These are phyloP conservation scores for Buathra laborator DNA, from an alignment of 2,888 invertebrate genomes.

Conservation along the genomic window DNA sequence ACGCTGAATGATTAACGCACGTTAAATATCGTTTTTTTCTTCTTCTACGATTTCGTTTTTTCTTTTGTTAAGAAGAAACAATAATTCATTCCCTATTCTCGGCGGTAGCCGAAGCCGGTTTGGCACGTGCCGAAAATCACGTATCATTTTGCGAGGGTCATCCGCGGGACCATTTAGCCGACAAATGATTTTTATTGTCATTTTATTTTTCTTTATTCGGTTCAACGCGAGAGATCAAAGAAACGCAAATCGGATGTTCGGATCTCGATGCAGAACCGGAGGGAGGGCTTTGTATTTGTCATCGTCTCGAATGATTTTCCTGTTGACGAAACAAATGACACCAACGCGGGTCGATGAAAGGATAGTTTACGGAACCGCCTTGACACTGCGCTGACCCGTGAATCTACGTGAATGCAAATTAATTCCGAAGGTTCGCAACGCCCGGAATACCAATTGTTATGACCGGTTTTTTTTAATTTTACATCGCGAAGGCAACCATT, in stretches of 20 bases:
- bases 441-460: constrained; percentile 52
- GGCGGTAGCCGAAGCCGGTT: not conserved
- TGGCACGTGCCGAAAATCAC: not conserved
- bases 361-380: constrained; percentile 58
- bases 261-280: too few relatives aligned
- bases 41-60: not conserved
- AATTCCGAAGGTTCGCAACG: constrained; percentile 30
- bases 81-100: too few relatives aligned
- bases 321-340: constrained; percentile 7
- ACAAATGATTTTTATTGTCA: not conserved
- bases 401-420: constrained; percentile 68
- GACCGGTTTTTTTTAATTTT: constrained; percentile 22
- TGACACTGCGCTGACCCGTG: constrained; percentile 69
- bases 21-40: too few relatives aligned
- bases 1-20: not conserved
- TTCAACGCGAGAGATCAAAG: not conserved
- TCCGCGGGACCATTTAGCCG: not conserved
- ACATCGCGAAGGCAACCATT: not conserved
- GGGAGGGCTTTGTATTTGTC: not conserved
- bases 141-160: not conserved
- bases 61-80: not conserved
- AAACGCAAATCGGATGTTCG: not conserved
- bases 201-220: not conserved
- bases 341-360: not conserved
- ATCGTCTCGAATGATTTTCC: constrained; percentile 14